phyloP scores from a whole-genome alignment of 2,888 invertebrate species.

The Neoscelio sp. region DNA sequence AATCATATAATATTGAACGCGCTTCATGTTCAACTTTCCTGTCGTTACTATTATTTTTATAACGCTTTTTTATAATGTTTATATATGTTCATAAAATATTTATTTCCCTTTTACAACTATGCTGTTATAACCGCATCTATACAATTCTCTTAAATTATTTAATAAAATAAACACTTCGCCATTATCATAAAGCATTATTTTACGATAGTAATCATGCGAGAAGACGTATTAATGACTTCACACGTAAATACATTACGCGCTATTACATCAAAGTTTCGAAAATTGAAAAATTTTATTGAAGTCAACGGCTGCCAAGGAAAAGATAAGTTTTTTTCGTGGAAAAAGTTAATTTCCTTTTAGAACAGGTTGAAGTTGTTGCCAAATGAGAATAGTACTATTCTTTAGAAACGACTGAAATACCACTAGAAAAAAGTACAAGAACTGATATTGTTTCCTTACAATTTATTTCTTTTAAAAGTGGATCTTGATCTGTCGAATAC shows the following conservation, averaged over 20 bases:
- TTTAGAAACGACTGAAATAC: slow-evolving; percentile 35
- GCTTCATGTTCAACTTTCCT: too few relatives aligned
- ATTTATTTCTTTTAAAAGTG: slow-evolving; percentile 49
- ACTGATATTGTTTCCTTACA: slow-evolving; percentile 54
- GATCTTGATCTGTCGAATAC: slow-evolving; percentile 53
- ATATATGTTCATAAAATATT: slow-evolving; percentile 16
- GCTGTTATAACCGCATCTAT: slow-evolving; percentile 2
- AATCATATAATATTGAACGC: slow-evolving; percentile 18
- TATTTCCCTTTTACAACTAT: neutral
- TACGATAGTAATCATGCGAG: slow-evolving; percentile 1
- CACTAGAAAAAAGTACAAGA: slow-evolving; percentile 22
- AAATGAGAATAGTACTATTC: slow-evolving; percentile 51
- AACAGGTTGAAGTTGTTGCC: slow-evolving; percentile 45
- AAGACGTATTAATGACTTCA: neutral
- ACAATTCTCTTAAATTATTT: slow-evolving; percentile 1
- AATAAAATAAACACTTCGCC: slow-evolving; percentile 37
- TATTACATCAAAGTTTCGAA: slow-evolving; percentile 47
- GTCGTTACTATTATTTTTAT: slow-evolving; percentile 14
- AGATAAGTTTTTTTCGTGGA: slow-evolving; percentile 49
- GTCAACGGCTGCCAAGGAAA: slow-evolving; percentile 49
- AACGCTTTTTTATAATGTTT: neutral
- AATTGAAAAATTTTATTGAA: slow-evolving; percentile 52
- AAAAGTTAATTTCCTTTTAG: slow-evolving; percentile 58
- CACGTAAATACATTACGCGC: slow-evolving; percentile 33
- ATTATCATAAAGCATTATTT: slow-evolving; percentile 40